Conservation (phyloP, 2,888 invertebrate genomes). For the Tetragonula carbonaria region DNA sequence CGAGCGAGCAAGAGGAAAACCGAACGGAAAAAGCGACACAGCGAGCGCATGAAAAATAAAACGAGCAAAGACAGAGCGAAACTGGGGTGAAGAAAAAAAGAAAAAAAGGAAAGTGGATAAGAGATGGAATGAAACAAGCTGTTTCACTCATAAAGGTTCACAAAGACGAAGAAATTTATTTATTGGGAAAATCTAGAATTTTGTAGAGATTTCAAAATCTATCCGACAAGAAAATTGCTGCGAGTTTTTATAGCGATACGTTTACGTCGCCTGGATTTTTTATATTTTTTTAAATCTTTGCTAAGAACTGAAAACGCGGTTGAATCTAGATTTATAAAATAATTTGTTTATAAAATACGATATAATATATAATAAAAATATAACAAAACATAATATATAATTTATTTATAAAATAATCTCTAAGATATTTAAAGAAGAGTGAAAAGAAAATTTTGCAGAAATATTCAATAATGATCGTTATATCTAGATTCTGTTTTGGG, state of each 20-base stretch:
- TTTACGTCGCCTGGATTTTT: not conserved
- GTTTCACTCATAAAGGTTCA: not conserved
- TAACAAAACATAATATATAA: too few species aligned
- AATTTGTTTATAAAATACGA: too few species aligned
- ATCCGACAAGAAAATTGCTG: too few species aligned
- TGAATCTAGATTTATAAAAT: too few species aligned
- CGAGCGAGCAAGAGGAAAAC: not conserved
- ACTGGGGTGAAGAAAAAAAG: not conserved
- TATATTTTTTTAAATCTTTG: not conserved
- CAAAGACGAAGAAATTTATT: constrained; percentile 8
- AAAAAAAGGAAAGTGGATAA: not conserved
- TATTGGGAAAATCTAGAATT: constrained; percentile 3
- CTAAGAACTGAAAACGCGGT: not conserved
- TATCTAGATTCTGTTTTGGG: too few species aligned
- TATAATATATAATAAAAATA: too few species aligned
- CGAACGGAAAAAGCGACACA: too few species aligned
- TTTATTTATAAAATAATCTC: too few species aligned
- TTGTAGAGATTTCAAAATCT: not conserved
- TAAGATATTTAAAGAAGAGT: too few species aligned
- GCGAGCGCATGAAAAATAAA: constrained; percentile 11
- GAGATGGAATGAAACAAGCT: constrained; percentile 4
- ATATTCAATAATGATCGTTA: too few species aligned
- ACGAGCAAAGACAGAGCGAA: not conserved
- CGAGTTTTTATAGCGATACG: not conserved
- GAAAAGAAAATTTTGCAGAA: too few species aligned